phyloP scores from a whole-genome alignment of 2,113 vertebrate species.

The Salvelinus sp. region DNA sequence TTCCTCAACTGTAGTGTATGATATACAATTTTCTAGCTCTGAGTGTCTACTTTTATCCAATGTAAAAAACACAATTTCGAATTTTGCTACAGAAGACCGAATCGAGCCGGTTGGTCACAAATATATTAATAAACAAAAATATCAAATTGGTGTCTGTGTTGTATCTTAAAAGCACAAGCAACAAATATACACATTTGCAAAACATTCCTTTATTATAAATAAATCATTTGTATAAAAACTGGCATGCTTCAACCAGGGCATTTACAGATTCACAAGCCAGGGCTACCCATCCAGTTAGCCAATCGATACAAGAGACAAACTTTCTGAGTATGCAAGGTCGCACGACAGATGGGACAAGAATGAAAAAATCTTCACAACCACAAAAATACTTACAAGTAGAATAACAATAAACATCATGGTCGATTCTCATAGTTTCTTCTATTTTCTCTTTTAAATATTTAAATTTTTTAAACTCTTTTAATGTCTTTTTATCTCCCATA shows the following conservation, averaged over 20 bases:
- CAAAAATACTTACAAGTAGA: slow-evolving; percentile 96
- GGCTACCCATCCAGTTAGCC: slow-evolving; percentile 87
- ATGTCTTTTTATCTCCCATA: slow-evolving; percentile 41
- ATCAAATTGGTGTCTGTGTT: too few relatives aligned
- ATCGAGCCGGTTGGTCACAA: too few relatives aligned
- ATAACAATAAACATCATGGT: slow-evolving; percentile 93
- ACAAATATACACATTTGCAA: slow-evolving; percentile 98
- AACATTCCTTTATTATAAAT: slow-evolving; percentile 99
- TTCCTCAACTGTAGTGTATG: too few relatives aligned
- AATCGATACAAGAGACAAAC: slow-evolving; percentile 90
- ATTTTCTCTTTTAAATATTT: slow-evolving; percentile 74
- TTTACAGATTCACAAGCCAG: slow-evolving; percentile 91
- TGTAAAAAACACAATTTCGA: too few relatives aligned
- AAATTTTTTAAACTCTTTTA: slow-evolving; percentile 69
- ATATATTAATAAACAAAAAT: too few relatives aligned
- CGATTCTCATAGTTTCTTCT: slow-evolving; percentile 82
- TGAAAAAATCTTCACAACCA: slow-evolving; percentile 93
- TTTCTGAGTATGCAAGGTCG: slow-evolving; percentile 89
- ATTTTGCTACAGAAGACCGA: too few relatives aligned
- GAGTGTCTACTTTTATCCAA: too few relatives aligned
- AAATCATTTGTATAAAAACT: slow-evolving; percentile 99
- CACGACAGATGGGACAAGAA: slow-evolving; percentile 93
- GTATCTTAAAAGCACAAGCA: slow-evolving; percentile 77
- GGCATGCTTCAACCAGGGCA: slow-evolving; percentile 98
- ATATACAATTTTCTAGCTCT: too few relatives aligned